Evolutionary conservation across 2,888 invertebrate species (phyloP).

Genomic region (Apamea sordens): DNA sequence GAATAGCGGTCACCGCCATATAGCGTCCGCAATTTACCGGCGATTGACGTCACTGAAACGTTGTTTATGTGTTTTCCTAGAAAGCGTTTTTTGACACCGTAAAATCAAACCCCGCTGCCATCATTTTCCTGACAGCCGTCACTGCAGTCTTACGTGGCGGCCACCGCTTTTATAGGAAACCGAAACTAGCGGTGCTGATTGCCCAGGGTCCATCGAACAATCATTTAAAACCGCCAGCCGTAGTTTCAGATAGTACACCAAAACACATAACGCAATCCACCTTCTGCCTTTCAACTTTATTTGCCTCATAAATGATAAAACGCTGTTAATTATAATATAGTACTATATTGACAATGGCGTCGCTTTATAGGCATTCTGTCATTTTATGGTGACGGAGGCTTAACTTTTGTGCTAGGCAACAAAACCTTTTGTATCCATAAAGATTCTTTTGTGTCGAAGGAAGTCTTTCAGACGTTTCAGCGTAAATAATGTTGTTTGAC

Average conservation of each 20-base stretch:
- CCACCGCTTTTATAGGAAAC: too few species aligned
- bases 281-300: constrained; percentile 2
- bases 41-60: too few species aligned
- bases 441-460: constrained; percentile 21
- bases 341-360: constrained; percentile 34
- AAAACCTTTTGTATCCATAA: constrained; percentile 33
- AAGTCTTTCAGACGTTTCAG: constrained; percentile 14
- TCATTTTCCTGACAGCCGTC: too few species aligned
- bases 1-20: too few species aligned
- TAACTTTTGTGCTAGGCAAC: constrained; percentile 24
- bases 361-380: constrained; percentile 15
- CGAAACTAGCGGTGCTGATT: background rate
- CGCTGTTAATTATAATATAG: constrained; percentile 32
- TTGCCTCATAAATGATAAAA: constrained; percentile 22
- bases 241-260: background rate
- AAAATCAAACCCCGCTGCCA: too few species aligned
- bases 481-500: constrained; percentile 12
- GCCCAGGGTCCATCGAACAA: background rate
- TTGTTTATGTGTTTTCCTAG: too few species aligned
- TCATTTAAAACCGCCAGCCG: background rate
- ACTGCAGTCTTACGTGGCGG: too few species aligned
- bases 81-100: too few species aligned
- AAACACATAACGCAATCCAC: background rate
- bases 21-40: too few species aligned
- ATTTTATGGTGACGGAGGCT: constrained; percentile 31